A percentile compares a stretch with the other conserved stretches of the same genome.
phyloP scores from a whole-genome alignment of 2,113 vertebrate genomes.

The Percopsis transmontana region DNA sequence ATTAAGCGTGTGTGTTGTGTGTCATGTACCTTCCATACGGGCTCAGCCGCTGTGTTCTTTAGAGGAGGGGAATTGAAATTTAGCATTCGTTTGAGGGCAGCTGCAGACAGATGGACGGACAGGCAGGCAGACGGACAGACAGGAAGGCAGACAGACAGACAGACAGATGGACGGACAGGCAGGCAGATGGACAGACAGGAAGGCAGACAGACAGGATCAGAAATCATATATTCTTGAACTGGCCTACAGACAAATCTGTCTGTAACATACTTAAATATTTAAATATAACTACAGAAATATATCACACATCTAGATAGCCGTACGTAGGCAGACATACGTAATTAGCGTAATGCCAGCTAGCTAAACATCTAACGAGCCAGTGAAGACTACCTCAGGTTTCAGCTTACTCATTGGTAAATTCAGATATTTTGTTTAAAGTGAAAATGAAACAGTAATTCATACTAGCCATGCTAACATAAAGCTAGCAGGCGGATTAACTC shows the following conservation, averaged over 20 bases:
- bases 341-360: too few species aligned
- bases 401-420: too few species aligned
- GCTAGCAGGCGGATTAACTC: too few species aligned
- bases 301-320: too few species aligned
- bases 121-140: not conserved
- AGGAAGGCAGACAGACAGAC: not conserved
- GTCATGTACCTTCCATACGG: slow-evolving; percentile 92
- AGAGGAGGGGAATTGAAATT: slow-evolving; percentile 95
- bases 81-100: slow-evolving; percentile 94
- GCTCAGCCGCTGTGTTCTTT: slow-evolving; percentile 92
- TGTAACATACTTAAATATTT: not conserved
- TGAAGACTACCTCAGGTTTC: too few species aligned
- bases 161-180: slow-evolving; percentile 29
- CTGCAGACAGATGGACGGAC: slow-evolving; percentile 74
- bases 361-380: too few species aligned
- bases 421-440: too few species aligned
- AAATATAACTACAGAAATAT: too few species aligned
- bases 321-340: too few species aligned
- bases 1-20: not conserved
- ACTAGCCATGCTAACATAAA: too few species aligned
- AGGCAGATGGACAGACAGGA: not conserved
- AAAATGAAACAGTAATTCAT: too few species aligned
- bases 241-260: not conserved
- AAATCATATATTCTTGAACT: not conserved
- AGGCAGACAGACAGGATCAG: not conserved